Evolutionary conservation across 2,113 vertebrate species (phyloP).

Genomic region (Sapajus apella): DNA sequence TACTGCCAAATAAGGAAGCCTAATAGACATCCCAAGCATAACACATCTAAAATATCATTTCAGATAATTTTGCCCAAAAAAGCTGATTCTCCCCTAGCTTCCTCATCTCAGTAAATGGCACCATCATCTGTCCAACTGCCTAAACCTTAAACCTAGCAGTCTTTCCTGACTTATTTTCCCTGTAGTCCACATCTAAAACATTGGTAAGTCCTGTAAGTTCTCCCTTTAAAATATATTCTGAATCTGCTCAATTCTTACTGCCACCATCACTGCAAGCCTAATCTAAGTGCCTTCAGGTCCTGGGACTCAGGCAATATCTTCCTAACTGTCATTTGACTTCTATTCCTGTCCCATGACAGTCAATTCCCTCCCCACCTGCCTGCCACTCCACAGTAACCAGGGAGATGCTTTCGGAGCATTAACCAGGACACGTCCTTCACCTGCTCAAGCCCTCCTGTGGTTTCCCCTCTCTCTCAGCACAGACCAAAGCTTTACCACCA

Average conservation of each 20-base stretch:
- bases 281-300: too few relatives aligned
- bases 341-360: neutral
- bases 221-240: neutral
- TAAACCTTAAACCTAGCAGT: neutral
- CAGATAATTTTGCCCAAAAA: neutral
- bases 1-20: neutral
- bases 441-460: too few relatives aligned
- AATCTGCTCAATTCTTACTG: neutral
- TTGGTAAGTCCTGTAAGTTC: neutral
- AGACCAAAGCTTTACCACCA: too few relatives aligned
- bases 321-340: neutral
- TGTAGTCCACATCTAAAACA: neutral
- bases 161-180: neutral
- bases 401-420: neutral
- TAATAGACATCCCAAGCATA: neutral
- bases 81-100: neutral
- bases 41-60: neutral
- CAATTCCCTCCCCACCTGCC: rapidly evolving
- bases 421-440: neutral
- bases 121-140: neutral
- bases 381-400: neutral
- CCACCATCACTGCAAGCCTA: neutral
- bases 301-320: neutral
- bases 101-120: neutral
- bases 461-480: neutral